Conservation (phyloP, 2,797 vertebrate species). For the Malurus leucopterus region DNA sequence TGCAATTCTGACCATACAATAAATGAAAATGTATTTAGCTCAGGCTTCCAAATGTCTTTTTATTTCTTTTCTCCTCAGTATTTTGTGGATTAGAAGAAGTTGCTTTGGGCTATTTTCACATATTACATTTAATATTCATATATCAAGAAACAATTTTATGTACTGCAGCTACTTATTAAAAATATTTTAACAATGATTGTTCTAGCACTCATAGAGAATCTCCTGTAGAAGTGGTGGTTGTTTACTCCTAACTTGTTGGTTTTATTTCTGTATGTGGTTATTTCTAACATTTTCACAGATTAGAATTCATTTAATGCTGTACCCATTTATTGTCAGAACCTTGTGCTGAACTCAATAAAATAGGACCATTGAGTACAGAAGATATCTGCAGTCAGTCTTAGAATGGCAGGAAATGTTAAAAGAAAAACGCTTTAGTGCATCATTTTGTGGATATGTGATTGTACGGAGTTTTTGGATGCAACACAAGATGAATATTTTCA, state of each 20-base stretch:
- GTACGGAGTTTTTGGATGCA: background rate
- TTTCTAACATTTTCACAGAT: background rate
- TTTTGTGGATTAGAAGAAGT: background rate
- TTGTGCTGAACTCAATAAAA: background rate
- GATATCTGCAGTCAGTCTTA: background rate
- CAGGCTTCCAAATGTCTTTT: background rate
- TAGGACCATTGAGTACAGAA: background rate
- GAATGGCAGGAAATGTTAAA: background rate
- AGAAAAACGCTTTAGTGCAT: background rate
- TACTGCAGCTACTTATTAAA: background rate
- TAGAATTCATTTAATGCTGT: background rate
- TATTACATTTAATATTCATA: slow-evolving; percentile 24
- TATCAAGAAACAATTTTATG: background rate
- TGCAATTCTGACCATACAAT: background rate
- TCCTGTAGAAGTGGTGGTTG: background rate
- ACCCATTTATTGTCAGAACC: background rate
- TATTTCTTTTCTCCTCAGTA: background rate
- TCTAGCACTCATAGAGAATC: background rate
- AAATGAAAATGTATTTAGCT: slow-evolving; percentile 12
- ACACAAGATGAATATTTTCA: background rate
- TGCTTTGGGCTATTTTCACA: background rate
- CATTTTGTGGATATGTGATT: background rate
- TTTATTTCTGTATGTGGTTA: background rate
- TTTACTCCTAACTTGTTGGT: background rate
- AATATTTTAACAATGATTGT: background rate